Evolutionary conservation across 2,113 vertebrate species (phyloP).

Genomic region (Mystacornis crossleyi): DNA sequence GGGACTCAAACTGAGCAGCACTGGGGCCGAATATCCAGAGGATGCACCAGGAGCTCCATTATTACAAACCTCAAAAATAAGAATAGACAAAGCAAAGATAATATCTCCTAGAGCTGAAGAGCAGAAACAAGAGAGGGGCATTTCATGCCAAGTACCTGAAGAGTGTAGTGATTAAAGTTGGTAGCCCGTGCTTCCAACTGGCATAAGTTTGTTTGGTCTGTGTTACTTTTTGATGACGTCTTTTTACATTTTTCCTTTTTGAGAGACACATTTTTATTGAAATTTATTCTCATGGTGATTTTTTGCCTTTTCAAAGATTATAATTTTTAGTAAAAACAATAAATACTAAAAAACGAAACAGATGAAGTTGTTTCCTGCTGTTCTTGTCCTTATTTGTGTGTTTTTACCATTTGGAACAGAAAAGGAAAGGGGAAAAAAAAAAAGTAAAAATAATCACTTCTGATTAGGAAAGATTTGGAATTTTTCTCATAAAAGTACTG

Average conservation of each 20-base stretch:
- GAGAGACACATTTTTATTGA: background rate
- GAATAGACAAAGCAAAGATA: background rate
- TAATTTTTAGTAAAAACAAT: background rate
- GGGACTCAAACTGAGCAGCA: background rate
- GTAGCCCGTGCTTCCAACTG: background rate
- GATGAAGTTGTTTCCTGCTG: background rate
- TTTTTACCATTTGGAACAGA: background rate
- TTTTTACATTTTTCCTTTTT: background rate
- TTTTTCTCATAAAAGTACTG: background rate
- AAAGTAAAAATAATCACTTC: background rate
- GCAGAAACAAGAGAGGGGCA: background rate
- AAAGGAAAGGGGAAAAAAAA: background rate
- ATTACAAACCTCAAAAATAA: background rate
- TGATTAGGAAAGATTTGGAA: background rate
- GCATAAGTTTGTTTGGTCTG: background rate
- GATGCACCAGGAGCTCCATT: background rate
- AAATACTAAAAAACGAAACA: background rate
- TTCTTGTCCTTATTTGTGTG: background rate
- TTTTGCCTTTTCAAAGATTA: background rate
- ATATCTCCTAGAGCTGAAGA: background rate
- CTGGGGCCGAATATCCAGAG: background rate
- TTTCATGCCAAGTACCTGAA: background rate
- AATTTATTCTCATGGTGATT: background rate
- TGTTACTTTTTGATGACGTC: background rate
- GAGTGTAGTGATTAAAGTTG: background rate